Base-by-base conservation (phyloP, 2,888 invertebrate species). In the Caenorhabditis sulstoni region DNA sequence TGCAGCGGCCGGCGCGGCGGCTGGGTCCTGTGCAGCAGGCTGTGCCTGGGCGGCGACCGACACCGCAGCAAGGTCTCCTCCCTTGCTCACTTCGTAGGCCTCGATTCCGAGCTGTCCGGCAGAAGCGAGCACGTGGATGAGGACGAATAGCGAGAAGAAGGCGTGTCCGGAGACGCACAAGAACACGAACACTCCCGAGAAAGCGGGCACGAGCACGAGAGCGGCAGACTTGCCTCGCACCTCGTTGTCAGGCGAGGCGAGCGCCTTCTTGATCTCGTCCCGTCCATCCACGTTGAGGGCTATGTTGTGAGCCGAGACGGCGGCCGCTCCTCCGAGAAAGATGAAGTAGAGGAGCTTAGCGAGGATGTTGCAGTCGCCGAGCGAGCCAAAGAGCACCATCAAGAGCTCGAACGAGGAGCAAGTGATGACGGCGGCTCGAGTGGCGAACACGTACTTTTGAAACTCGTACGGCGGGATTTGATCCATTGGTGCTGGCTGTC, bases 381-480 rank as follows among this genome's bases (percentile, higher is more conserved):
- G 70, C 3, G 73, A 67, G 23, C 79, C 79, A 59, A 74, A 68
- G 37, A 79, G 68, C n/a, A 79, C 58, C 73, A 79, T 53, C 4
- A 79, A 53, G 18, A 74, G 71, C 65, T 79, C 79, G 45, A 79
- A 74, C 8, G 79, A 62, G 16, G 79, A 59, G 47, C 67, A 73
- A 8, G 52, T 59, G 52, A 65, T 58, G 59, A 79, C 79, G 49
- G 79, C 74, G n/a, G 59, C 62, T 64, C 79, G 73, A 22, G 73
- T 73, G 20, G 62, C 57, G 52, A 68, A 55, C 68, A 79, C 79
- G 68, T 79, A 79, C 74, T 79, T 73, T 62, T 74, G 29, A 73
- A 59, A 79, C 55, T 79, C 79, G 68, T 79, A 79, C 52, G 79
- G 79, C 64, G 79, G 79, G 62, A 79, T 79, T 73, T 78, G 78